A percentile compares a stretch with the other conserved stretches of the same genome.
Evolutionary conservation across 2,888 invertebrate species (phyloP).

Genomic region (Scelioninae gen. 2): DNA sequence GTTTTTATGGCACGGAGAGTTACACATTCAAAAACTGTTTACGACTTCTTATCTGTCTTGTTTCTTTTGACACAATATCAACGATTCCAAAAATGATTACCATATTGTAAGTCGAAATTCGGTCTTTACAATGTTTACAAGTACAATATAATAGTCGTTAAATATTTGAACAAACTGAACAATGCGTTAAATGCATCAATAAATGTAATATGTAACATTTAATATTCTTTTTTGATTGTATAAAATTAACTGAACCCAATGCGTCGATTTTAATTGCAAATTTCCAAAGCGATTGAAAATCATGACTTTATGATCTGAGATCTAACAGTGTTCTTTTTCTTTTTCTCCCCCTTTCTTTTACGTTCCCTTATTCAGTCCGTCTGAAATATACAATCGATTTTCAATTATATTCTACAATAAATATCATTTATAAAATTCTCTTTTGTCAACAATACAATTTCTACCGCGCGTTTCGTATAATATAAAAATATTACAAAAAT

Average conservation of each 20-base stretch:
- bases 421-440: conserved; percentile 60
- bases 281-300: conserved; percentile 40
- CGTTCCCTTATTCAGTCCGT: conserved; percentile 4
- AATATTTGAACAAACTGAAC: conserved; percentile 55
- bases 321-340: conserved; percentile 15
- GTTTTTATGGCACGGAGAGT: conserved; percentile 58
- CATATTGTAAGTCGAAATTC: conserved; percentile 26
- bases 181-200: conserved; percentile 42
- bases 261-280: conserved; percentile 19
- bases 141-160: conserved; percentile 36
- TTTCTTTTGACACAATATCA: conserved; percentile 23
- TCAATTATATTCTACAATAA: conserved; percentile 58
- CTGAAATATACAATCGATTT: conserved; percentile 48
- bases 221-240: conserved; percentile 27
- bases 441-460: conserved; percentile 59
- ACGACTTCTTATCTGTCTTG: conserved; percentile 18
- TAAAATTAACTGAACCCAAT: conserved; percentile 35
- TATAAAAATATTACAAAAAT: conserved; percentile 60
- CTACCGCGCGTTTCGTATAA: conserved; percentile 52
- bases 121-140: conserved; percentile 41
- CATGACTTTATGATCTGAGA: conserved; percentile 37
- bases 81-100: conserved; percentile 43
- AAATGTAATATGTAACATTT: conserved; percentile 43
- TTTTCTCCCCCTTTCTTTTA: neutral
- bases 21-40: conserved; percentile 40